These are phyloP conservation scores for Riparia riparia DNA, from an alignment of 2,113 vertebrate species.

Conservation along the genomic window DNA sequence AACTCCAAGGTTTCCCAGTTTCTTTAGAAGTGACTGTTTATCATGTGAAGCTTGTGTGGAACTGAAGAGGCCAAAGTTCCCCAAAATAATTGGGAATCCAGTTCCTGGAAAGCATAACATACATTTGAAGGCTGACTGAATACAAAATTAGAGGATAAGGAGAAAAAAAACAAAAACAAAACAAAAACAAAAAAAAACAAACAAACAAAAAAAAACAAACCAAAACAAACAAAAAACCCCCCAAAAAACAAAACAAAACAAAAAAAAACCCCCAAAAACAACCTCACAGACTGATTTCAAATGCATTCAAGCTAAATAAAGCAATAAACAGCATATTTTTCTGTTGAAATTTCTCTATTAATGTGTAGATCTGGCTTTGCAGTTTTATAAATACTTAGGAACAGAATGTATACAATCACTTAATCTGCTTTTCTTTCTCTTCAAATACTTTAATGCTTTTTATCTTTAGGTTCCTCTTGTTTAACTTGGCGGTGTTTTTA, in stretches of 20 bases:
- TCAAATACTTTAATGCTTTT: background rate
- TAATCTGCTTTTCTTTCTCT: constrained; percentile 6
- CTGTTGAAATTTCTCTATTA: background rate
- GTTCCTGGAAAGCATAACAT: background rate
- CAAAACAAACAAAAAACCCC: too few species aligned
- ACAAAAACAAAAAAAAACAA: too few species aligned
- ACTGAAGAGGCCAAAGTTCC: background rate
- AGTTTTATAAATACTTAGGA: background rate
- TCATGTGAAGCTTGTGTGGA: background rate
- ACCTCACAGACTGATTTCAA: background rate
- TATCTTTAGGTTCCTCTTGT: background rate
- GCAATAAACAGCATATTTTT: background rate
- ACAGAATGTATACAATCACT: background rate
- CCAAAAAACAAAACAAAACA: too few species aligned
- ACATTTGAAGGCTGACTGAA: background rate
- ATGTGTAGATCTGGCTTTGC: background rate
- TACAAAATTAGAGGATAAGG: background rate
- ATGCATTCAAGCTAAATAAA: background rate
- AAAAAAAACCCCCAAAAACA: too few species aligned
- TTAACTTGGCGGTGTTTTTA: constrained; percentile 10
- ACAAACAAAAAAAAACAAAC: background rate
- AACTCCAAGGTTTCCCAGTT: background rate
- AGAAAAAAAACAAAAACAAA: background rate
- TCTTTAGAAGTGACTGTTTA: background rate
- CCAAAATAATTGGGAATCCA: background rate